These are phyloP conservation scores for Nasonia giraulti DNA, from an alignment of 1,140 invertebrate genomes.

Conservation along the genomic window DNA sequence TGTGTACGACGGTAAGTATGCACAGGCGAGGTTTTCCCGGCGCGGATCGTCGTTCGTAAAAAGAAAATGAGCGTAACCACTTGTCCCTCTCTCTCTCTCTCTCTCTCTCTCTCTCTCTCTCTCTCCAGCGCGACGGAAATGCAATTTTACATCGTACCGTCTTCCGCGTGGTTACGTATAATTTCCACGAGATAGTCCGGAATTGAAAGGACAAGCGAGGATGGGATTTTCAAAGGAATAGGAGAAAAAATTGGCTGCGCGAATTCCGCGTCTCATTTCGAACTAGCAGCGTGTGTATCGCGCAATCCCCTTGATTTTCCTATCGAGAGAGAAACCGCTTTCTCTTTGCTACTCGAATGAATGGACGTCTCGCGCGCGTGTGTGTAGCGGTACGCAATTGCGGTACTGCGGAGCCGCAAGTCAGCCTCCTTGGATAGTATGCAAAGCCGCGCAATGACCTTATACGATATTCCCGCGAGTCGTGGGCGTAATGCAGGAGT, in stretches of 20 bases:
- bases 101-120: not conserved
- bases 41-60: not conserved
- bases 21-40: not conserved
- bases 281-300: not conserved
- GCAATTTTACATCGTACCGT: too few species aligned
- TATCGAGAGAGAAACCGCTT: constrained; percentile 32
- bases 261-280: not conserved
- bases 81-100: not conserved
- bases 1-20: not conserved
- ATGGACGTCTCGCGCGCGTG: not conserved
- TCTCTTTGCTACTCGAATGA: constrained; percentile 20
- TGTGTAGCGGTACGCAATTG: constrained; percentile 12
- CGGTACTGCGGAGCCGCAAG: not conserved
- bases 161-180: not conserved
- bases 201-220: not conserved
- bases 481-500: not conserved
- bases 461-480: not conserved
- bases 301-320: constrained; percentile 21
- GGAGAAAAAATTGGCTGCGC: not conserved
- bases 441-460: constrained; percentile 8
- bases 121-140: not conserved
- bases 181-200: not conserved
- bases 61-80: not conserved
- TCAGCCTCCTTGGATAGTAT: constrained; percentile 10
- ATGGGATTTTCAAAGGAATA: not conserved